These are phyloP conservation scores for Trididemnum nubilum DNA, from an alignment of 23 tunicate genomes.

Conservation along the genomic window DNA sequence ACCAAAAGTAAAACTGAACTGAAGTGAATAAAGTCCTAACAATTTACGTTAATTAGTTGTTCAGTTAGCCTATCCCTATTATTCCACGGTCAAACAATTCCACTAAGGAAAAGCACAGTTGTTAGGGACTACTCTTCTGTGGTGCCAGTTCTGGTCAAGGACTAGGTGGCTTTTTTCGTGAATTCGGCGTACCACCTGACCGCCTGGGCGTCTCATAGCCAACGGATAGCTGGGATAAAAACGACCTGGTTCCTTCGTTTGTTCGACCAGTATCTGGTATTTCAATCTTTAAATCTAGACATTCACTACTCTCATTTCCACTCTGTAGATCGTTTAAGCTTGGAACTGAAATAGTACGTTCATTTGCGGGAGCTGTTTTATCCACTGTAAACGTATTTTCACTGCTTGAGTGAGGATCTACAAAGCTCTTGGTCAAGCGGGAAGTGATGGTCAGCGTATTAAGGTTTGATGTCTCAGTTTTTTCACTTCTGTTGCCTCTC, in stretches of 20 bases:
- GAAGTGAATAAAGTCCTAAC: too few species aligned
- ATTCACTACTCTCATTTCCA: neutral
- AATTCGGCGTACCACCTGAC: slow-evolving; percentile 9
- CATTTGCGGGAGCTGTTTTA: neutral
- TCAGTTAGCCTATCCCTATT: too few species aligned
- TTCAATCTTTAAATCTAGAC: neutral
- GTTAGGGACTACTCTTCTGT: neutral
- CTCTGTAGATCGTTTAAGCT: neutral
- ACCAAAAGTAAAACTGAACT: too few species aligned
- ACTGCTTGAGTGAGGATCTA: neutral
- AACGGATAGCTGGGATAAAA: neutral
- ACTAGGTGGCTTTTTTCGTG: slow-evolving; percentile 7
- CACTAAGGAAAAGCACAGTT: too few species aligned
- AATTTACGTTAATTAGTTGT: too few species aligned
- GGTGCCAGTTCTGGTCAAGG: neutral
- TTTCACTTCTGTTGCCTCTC: neutral
- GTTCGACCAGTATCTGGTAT: neutral
- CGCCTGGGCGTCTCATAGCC: neutral
- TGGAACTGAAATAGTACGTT: neutral
- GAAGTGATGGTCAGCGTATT: neutral
- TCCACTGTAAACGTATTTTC: neutral
- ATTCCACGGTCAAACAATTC: too few species aligned
- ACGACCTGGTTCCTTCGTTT: neutral
- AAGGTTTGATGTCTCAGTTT: neutral
- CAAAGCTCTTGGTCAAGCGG: slow-evolving; percentile 15